phyloP scores from a whole-genome alignment of 2,113 vertebrate species.

The Mus spicilegus region DNA sequence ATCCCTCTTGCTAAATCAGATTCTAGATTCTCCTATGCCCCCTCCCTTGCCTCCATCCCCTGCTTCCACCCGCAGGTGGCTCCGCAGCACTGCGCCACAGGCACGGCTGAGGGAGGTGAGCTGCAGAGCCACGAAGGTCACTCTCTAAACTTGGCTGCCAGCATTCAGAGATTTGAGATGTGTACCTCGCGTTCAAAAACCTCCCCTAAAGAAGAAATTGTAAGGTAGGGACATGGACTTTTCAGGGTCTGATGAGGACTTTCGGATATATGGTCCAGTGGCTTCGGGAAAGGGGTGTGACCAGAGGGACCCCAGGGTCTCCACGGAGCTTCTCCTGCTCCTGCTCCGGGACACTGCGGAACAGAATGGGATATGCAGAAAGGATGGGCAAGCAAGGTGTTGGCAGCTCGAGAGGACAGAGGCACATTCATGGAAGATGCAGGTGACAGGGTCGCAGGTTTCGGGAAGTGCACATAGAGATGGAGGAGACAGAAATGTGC shows the following conservation, averaged over 20 bases:
- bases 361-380: background rate
- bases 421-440: slow-evolving; percentile 10
- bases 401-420: background rate
- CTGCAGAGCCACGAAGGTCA: slow-evolving; percentile 61
- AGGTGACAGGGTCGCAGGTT: slow-evolving; percentile 9
- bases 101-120: slow-evolving; percentile 41
- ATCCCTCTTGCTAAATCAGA: background rate
- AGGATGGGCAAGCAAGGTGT: slow-evolving; percentile 17
- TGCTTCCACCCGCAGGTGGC: slow-evolving; percentile 72
- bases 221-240: slow-evolving; percentile 60
- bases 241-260: slow-evolving; percentile 48
- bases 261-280: background rate
- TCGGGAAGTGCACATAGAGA: slow-evolving; percentile 37
- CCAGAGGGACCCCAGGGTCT: background rate
- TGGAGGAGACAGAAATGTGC: slow-evolving; percentile 25
- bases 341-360: background rate
- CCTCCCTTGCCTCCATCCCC: slow-evolving; percentile 29
- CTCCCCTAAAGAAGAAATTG: slow-evolving; percentile 54
- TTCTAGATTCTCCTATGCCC: background rate
- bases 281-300: background rate
- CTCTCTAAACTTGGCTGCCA: background rate
- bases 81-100: slow-evolving; percentile 79
- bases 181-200: slow-evolving; percentile 42
- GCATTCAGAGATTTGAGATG: slow-evolving; percentile 48
- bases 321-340: background rate